Base-by-base conservation (phyloP, 2,888 invertebrate genomes). In the Brachycybe producta region DNA sequence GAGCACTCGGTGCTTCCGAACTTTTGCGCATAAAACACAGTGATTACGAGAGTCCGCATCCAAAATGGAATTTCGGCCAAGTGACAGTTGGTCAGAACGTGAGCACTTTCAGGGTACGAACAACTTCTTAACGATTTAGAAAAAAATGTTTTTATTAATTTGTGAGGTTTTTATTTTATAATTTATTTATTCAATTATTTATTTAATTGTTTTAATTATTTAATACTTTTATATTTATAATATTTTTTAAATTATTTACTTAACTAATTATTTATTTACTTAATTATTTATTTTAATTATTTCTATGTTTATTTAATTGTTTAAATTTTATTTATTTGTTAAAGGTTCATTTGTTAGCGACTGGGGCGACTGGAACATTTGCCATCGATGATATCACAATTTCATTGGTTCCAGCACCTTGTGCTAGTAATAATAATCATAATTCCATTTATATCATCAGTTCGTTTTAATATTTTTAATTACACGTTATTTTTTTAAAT, bases 361-460 rank as follows among this genome's bases (percentile, higher is more conserved):
- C 21, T 5, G 32, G 34, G 5, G 35, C 46, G 2, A 23, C 19
- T 35, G 46, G 46, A 8, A 26, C 26, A 1, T 32, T 46, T n/a
- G 46, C 46, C 3, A 7, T 46, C 13, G 46, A 46, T 21, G 46
- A 46, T 13, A 15, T 46, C 32, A 30, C 19, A 17, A 35, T 46
- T 13, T 32, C 23, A 15, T 23, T 23, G 21, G 46, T 46, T 11
- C 11, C 19, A 46, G 28, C 26, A 15, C 32, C 46, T 11, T 46
- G 46, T 35, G 46, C 46, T 19, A 46, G 46, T 46, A 46, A 30
- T n/a, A n/a, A n/a, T n/a, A n/a, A n/a, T n/a, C n/a, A n/a, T n/a
- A n/a, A n/a, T n/a, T n/a, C n/a, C n/a, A n/a, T n/a, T n/a, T n/a
- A n/a, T n/a, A n/a, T n/a, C n/a, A n/a, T n/a, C n/a, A n/a, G n/a